Evolutionary conservation across 1,140 invertebrate genomes (phyloP), one percentile per base, ranked within the genome.

Genomic region (Phymorhynchus buccinoides): DNA sequence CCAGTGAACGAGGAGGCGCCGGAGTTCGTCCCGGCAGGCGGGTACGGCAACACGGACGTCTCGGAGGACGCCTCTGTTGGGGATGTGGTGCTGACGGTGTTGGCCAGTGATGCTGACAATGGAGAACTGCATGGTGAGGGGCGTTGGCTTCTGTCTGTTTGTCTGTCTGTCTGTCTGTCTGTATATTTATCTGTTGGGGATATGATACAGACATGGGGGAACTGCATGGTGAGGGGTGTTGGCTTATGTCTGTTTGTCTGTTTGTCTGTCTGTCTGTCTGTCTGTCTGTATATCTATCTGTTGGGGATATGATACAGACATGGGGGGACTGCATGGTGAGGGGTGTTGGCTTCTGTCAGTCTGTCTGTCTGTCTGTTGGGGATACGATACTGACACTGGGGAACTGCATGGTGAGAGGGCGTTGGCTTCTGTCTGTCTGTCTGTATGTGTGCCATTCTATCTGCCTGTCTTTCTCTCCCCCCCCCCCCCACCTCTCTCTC

Each of bases 1-100:
- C 97, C 98, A 92, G 96, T 97, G 3, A 98, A 98, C 92, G 97
- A 98, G 92, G 98, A 98, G 32, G 41, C 22, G 9, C 91, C 91
- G n/a, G n/a, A n/a, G n/a, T 80, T 97, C 87, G 97, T 97, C 48
- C 75, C 48, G 14, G 82, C 52, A 27, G 66, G 75, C 12, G 42
- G 86, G 39, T 87, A 88, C 73, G 41, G 86, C 22, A 71, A 71
- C 32, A 86, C 84, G 62, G 62, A 83, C 22, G 81, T 88, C 32
- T 81, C 85, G 16, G 89, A 89, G 77, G 35, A 68, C 3, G 78
- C 84, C 32, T 9, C 87, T 18, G 73, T 83, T 0, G 86, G 86
- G 1, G 82, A 80, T 3, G 82, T 56, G 35, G 84, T 89, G 16
- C 39, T 85, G 18, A 88, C 88, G 32, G 88, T 90, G 22, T 44